A percentile compares a stretch with the other conserved stretches of the same genome.
These are phyloP conservation scores for Baryphthengus martii DNA, from an alignment of 2,113 vertebrate genomes.

Conservation along the genomic window DNA sequence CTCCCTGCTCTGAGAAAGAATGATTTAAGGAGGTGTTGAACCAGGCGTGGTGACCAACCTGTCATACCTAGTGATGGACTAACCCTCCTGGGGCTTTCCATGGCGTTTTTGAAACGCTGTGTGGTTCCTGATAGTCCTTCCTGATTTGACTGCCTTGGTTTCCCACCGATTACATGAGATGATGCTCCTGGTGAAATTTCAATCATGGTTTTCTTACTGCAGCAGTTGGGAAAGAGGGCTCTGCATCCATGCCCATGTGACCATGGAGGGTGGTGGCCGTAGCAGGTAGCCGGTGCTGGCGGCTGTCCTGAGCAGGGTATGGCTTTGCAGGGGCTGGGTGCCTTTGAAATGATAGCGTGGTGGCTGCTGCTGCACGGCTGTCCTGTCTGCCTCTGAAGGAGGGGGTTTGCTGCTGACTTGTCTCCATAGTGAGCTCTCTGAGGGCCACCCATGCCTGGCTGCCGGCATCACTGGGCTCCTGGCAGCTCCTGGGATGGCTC, in stretches of 20 bases:
- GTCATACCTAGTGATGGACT: rapidly evolving
- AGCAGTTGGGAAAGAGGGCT: rapidly evolving
- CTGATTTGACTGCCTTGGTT: background rate
- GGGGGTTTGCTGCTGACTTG: background rate
- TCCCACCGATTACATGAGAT: background rate
- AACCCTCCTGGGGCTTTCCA: background rate
- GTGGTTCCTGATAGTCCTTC: background rate
- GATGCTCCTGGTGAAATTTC: background rate
- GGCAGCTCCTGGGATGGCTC: background rate
- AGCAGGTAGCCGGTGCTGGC: rapidly evolving
- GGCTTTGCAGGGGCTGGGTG: background rate
- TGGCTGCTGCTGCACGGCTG: background rate
- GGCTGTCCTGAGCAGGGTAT: background rate
- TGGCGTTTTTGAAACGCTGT: background rate
- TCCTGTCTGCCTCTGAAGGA: background rate
- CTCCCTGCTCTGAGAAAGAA: background rate
- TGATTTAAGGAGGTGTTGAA: background rate
- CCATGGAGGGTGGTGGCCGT: background rate
- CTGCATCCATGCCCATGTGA: rapidly evolving
- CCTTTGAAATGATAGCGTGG: background rate
- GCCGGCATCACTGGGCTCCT: background rate
- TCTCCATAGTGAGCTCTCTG: rapidly evolving
- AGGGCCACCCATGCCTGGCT: background rate
- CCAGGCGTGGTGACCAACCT: background rate
- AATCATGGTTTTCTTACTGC: background rate